A percentile compares a stretch with the other conserved stretches of the same genome.
Evolutionary conservation across 2,888 invertebrate species (phyloP).

Genomic region (Acanthosoma haemorrhoidale): DNA sequence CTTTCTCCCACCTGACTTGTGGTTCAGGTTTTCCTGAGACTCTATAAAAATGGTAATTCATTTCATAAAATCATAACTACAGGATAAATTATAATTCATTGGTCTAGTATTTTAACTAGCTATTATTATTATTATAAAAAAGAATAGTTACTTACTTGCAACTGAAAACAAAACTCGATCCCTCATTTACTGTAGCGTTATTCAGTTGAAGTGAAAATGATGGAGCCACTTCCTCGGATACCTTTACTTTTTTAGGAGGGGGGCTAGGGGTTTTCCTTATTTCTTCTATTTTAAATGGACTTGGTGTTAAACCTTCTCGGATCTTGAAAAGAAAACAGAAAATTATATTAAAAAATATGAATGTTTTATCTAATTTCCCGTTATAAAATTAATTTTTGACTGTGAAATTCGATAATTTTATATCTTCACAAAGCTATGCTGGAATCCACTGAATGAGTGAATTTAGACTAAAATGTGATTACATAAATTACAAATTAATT

Average conservation of each 20-base stretch:
- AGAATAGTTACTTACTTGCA: slow-evolving; percentile 46
- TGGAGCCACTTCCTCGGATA: slow-evolving; percentile 50
- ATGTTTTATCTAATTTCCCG: background rate
- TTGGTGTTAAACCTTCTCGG: slow-evolving; percentile 15
- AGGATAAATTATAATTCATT: too few relatives aligned
- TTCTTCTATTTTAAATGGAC: slow-evolving; percentile 27
- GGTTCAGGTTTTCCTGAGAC: slow-evolving; percentile 60
- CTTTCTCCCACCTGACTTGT: slow-evolving; percentile 71
- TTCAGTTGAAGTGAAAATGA: slow-evolving; percentile 56
- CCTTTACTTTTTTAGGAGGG: slow-evolving; percentile 44
- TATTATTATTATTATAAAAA: too few relatives aligned
- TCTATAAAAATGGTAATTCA: slow-evolving; percentile 46
- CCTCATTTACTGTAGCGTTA: slow-evolving; percentile 64
- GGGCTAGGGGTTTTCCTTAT: slow-evolving; percentile 41
- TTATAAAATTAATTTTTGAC: background rate
- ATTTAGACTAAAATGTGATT: too few relatives aligned
- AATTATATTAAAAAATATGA: background rate
- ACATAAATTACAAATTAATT: background rate
- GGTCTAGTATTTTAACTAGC: too few relatives aligned
- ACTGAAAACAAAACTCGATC: slow-evolving; percentile 50
- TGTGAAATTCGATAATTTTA: background rate
- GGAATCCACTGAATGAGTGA: too few relatives aligned
- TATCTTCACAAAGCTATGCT: background rate
- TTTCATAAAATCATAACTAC: background rate
- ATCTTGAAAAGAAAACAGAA: background rate